A percentile compares a stretch with the other conserved stretches of the same genome.
Conservation (phyloP, 1,140 invertebrate genomes). For the Diorhabda elongata region DNA sequence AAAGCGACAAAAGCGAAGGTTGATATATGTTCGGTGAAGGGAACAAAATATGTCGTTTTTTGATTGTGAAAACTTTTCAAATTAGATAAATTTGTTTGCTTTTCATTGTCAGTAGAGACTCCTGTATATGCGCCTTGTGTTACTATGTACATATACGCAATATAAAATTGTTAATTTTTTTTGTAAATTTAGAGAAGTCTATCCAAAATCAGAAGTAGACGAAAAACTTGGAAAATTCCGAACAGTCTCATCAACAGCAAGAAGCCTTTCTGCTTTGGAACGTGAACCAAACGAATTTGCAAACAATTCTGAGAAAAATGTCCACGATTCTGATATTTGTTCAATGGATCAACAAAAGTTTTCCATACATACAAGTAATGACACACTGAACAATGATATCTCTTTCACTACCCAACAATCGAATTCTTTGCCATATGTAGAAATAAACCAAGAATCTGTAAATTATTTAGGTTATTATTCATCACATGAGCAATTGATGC, state of each 20-base stretch:
- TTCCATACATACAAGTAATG: constrained; percentile 21
- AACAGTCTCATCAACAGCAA: constrained; percentile 51
- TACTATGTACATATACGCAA: no score
- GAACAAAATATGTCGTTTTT: no score
- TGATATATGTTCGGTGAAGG: no score
- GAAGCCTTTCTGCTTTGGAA: constrained; percentile 24
- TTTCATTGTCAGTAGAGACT: no score
- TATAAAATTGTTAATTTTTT: no score
- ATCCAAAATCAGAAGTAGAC: constrained; percentile 65
- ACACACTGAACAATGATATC: constrained; percentile 18
- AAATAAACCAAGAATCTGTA: constrained; percentile 60
- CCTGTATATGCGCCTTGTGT: no score
- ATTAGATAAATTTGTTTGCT: no score
- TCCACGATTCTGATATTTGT: constrained; percentile 11
- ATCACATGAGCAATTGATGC: constrained; percentile 69
- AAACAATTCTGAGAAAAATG: constrained; percentile 19
- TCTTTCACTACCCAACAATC: constrained; percentile 15
- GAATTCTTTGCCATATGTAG: constrained; percentile 26
- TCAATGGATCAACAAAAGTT: constrained; percentile 27
- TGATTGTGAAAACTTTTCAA: no score
- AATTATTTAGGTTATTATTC: constrained; percentile 76
- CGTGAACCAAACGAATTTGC: constrained; percentile 24
- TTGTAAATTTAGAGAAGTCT: constrained; percentile 55
- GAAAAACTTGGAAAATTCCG: constrained; percentile 61
- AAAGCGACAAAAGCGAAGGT: no score